Evolutionary conservation across 1,140 invertebrate species (phyloP), one percentile per base, ranked within the genome.

Genomic region (Globodera ellingtonae): DNA sequence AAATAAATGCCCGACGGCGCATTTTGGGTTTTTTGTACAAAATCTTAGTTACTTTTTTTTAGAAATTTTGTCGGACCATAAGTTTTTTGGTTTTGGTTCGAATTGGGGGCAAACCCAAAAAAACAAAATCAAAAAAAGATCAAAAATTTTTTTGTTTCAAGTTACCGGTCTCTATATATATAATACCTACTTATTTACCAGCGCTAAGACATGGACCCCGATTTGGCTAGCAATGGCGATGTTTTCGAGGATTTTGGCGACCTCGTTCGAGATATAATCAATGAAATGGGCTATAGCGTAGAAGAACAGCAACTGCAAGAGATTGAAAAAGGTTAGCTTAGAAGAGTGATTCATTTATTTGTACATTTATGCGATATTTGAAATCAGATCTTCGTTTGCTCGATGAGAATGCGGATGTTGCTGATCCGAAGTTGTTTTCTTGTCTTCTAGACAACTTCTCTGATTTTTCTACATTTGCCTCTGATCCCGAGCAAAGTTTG

Each of bases 281-380:
- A 47, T 79, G 69, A 77, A 46, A 77, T 77, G 75, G 75, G 75
- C 9, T 77, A 77, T 67, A 46, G 21, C 13, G 62, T 77, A 15
- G 75, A 77, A 13, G 24, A 77, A 18, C 46, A 77, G 65, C 62
- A 77, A 35, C 69, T 77, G 69, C 75, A 48, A 44, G 75, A 77
- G 65, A 67, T 77, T 47, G 75, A 77, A 21, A 77, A 67, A 69
- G 62, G 75, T 77, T 66, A 35, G 21, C 67, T 35, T 10, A 18
- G 6, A 65, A 24, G 0, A 35, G 4, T 70, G 46, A 2, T 7
- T 9, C 13, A 1, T 70, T 67, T 67, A 1, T 70, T 67, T 67
- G 66, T 9, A 67, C 66, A 13, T 13, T 8, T 44, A 0, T 67
- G 8, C 2, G 35, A 4, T 67, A 18, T 15, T 24, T 24, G 24